Conservation (phyloP, 1,140 invertebrate species). For the Hydropsyche tenuis region DNA sequence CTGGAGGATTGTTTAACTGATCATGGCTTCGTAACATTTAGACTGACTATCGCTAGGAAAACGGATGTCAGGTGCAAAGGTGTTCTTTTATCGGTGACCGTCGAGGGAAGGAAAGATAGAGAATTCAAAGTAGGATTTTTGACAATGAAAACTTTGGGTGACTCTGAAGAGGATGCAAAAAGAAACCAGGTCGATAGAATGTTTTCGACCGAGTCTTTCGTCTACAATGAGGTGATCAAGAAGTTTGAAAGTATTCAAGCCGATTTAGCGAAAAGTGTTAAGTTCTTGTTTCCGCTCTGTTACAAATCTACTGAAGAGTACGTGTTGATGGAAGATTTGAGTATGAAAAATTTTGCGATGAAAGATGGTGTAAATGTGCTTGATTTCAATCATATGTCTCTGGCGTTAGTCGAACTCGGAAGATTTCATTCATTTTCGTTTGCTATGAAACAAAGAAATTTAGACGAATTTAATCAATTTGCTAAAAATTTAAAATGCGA, state of each 20-base stretch:
- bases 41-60: not conserved
- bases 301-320: conserved; percentile 24
- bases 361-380: not conserved
- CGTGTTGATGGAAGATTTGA: conserved; percentile 44
- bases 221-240: conserved; percentile 40
- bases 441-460: conserved; percentile 51
- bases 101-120: conserved; percentile 39
- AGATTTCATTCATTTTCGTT: conserved; percentile 58
- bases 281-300: conserved; percentile 34
- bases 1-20: conserved; percentile 27
- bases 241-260: conserved; percentile 39
- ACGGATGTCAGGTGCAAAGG: conserved; percentile 5
- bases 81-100: conserved; percentile 15
- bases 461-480: conserved; percentile 52
- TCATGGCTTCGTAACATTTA: conserved; percentile 24
- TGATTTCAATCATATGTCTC: conserved; percentile 52
- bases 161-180: conserved; percentile 26
- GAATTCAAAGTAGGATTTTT: conserved; percentile 25
- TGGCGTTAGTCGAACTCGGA: conserved; percentile 55
- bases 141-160: conserved; percentile 38
- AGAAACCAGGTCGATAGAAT: conserved; percentile 28
- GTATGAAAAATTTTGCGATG: conserved; percentile 28
- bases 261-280: conserved; percentile 2
- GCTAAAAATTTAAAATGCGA: conserved; percentile 36
- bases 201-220: conserved; percentile 40